A percentile compares a stretch with the other conserved stretches of the same genome.
These are phyloP conservation scores for Illadopsis cleaveri DNA, from an alignment of 2,113 vertebrate genomes.

Conservation along the genomic window DNA sequence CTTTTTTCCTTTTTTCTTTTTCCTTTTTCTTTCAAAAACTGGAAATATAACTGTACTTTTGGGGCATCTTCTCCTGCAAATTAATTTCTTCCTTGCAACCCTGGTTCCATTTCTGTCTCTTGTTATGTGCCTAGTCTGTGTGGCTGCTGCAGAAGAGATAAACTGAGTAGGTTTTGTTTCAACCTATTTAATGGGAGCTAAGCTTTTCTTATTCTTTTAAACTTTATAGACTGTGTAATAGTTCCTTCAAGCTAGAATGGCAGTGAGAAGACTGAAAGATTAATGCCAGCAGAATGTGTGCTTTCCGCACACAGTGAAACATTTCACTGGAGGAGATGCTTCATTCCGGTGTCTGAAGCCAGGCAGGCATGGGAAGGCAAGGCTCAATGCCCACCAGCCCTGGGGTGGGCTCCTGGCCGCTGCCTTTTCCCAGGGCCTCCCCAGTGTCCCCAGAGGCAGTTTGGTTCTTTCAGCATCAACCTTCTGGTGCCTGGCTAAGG, in stretches of 20 bases:
- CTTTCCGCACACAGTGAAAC: not conserved
- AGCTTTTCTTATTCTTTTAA: slow-evolving; percentile 12
- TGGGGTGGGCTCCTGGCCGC: not conserved
- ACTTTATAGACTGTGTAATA: slow-evolving; percentile 38
- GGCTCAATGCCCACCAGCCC: not conserved
- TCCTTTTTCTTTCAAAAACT: not conserved
- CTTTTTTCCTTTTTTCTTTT: too few species aligned
- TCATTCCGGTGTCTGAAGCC: not conserved
- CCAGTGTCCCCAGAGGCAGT: not conserved
- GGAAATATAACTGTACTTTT: not conserved
- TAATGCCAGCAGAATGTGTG: not conserved
- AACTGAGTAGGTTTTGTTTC: not conserved
- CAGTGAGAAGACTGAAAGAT: not conserved
- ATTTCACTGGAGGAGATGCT: not conserved
- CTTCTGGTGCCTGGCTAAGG: not conserved
- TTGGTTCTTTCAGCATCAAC: not conserved
- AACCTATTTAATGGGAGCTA: not conserved
- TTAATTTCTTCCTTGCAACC: not conserved
- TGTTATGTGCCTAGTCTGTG: not conserved
- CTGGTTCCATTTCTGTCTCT: not conserved
- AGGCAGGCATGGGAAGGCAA: not conserved
- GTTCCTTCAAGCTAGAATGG: slow-evolving; percentile 7
- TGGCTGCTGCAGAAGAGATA: not conserved
- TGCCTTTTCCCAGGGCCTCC: not conserved
- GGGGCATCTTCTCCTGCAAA: not conserved